These are phyloP conservation scores for Chrysomallon squamiferum DNA, from an alignment of 1,140 invertebrate species.

Conservation along the genomic window DNA sequence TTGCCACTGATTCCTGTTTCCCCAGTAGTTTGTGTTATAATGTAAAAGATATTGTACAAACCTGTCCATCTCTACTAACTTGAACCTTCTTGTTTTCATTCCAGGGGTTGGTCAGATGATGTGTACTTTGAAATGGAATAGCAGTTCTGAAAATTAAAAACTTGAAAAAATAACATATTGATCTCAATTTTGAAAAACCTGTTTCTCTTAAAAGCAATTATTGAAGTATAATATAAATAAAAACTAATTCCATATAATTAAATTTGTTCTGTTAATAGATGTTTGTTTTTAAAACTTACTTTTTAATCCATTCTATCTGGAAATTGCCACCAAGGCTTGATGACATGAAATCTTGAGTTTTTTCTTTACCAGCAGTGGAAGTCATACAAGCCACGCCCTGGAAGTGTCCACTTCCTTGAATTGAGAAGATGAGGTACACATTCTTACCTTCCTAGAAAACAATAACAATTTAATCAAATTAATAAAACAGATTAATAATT, in stretches of 20 bases:
- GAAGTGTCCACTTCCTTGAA: slow-evolving; percentile 68
- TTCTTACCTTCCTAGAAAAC: slow-evolving; percentile 63
- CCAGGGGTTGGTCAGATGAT: slow-evolving; percentile 66
- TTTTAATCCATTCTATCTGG: slow-evolving; percentile 66
- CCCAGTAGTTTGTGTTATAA: too few species aligned
- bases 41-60: slow-evolving; percentile 26
- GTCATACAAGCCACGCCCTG: slow-evolving; percentile 67
- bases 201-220: too few species aligned
- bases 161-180: too few species aligned
- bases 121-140: slow-evolving; percentile 65
- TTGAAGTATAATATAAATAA: too few species aligned
- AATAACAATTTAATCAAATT: too few species aligned
- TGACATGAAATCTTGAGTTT: slow-evolving; percentile 58
- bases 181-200: too few species aligned
- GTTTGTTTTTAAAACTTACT: too few species aligned
- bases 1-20: too few species aligned
- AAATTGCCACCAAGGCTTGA: slow-evolving; percentile 57
- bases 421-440: slow-evolving; percentile 66
- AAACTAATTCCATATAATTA: too few species aligned
- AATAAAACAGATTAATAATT: too few species aligned
- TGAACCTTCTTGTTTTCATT: slow-evolving; percentile 67
- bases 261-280: too few species aligned
- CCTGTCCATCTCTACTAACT: slow-evolving; percentile 67
- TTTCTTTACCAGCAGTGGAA: slow-evolving; percentile 55
- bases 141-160: slow-evolving; percentile 55